These are phyloP conservation scores for Fopius arisanus DNA, from an alignment of 1,140 invertebrate genomes.

Conservation along the genomic window DNA sequence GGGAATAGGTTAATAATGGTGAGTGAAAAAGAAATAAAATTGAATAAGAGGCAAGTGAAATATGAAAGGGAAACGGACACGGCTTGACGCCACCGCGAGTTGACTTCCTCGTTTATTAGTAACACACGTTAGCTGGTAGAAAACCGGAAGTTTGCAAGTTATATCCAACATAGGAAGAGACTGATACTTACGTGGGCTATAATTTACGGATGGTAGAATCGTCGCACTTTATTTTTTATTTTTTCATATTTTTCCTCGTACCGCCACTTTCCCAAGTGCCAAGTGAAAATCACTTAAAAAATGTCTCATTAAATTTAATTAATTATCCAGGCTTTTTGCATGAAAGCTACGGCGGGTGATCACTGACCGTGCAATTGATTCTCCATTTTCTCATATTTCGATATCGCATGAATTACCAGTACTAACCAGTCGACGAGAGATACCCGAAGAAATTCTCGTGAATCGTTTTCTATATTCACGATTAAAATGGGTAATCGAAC, in stretches of 20 bases:
- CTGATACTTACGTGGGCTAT: constrained; percentile 37
- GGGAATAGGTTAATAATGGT: neutral
- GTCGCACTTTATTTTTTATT: constrained; percentile 49
- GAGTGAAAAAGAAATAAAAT: neutral
- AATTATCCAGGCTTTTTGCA: neutral
- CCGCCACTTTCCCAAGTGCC: constrained; percentile 48
- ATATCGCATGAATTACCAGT: neutral
- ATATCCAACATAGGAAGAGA: constrained; percentile 41
- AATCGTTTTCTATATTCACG: neutral
- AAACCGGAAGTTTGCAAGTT: constrained; percentile 47
- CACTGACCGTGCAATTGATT: neutral
- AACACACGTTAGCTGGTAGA: constrained; percentile 38
- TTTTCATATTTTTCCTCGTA: neutral
- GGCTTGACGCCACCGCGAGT: constrained; percentile 5
- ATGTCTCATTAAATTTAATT: neutral
- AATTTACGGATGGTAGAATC: constrained; percentile 53
- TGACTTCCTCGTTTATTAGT: constrained; percentile 43
- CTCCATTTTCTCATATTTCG: neutral
- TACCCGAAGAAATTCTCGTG: neutral
- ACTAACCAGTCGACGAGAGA: neutral
- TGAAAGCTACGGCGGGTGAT: constrained; percentile 11
- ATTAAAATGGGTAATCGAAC: neutral
- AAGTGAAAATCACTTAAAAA: neutral
- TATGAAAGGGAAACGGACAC: constrained; percentile 11
- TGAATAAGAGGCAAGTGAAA: neutral